Conservation (phyloP, 1,140 invertebrate genomes). For the Meloidogyne chitwoodi region DNA sequence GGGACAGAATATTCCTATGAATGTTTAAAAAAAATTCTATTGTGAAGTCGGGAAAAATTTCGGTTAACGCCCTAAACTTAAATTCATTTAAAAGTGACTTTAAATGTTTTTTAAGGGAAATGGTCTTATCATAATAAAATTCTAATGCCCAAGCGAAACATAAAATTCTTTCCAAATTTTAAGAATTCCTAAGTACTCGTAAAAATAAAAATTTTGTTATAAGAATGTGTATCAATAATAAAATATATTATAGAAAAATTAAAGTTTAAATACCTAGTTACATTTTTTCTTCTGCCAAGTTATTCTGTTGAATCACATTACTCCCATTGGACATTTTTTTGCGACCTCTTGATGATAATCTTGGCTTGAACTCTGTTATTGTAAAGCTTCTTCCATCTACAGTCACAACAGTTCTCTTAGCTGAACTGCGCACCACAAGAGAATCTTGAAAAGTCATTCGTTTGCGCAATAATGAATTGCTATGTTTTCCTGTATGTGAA, state of each 20-base stretch:
- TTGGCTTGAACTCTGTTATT: slow-evolving; percentile 34
- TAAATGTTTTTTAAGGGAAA: no score
- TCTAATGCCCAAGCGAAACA: no score
- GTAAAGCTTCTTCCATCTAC: slow-evolving; percentile 27
- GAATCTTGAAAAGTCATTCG: slow-evolving; percentile 26
- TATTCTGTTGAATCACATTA: not conserved
- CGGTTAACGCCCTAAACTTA: no score
- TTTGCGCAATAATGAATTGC: not conserved
- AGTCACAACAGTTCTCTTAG: slow-evolving; percentile 28
- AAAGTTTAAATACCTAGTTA: not conserved
- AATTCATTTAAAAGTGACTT: no score
- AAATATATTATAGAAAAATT: not conserved
- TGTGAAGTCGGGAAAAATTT: no score
- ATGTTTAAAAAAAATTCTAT: no score
- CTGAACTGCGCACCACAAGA: slow-evolving; percentile 18
- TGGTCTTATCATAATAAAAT: no score
- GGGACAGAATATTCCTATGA: no score
- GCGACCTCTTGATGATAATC: slow-evolving; percentile 4
- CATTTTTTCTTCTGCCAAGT: not conserved
- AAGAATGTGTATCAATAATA: no score
- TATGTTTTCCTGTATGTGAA: not conserved
- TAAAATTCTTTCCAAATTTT: no score
- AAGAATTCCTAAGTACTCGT: no score
- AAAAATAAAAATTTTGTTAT: no score
- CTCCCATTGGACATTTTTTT: slow-evolving; percentile 2